phyloP scores from a whole-genome alignment of 2,888 invertebrate species.

The Druceiella hillmani region DNA sequence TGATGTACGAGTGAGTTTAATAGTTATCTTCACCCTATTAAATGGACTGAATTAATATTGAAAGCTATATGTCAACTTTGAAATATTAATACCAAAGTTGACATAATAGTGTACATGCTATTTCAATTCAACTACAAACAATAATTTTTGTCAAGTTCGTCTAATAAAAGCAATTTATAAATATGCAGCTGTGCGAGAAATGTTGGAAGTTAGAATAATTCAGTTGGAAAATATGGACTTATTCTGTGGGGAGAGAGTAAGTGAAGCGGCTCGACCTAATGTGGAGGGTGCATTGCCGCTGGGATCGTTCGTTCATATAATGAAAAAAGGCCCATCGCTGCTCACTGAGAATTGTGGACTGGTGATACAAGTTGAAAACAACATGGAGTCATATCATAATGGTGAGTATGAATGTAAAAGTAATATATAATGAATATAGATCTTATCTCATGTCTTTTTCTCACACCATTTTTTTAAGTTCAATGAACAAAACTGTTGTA shows the following conservation, averaged over 20 bases:
- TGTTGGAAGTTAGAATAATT: constrained; percentile 71
- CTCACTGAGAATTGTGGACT: constrained; percentile 80
- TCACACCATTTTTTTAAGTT: too few relatives aligned
- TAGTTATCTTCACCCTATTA: too few relatives aligned
- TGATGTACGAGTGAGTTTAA: too few relatives aligned
- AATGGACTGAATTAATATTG: too few relatives aligned
- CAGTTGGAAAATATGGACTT: constrained; percentile 72
- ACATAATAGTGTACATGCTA: too few relatives aligned
- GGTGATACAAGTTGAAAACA: constrained; percentile 74
- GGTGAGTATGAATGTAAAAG: constrained; percentile 33
- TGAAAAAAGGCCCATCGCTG: constrained; percentile 55
- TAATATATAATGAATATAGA: too few relatives aligned
- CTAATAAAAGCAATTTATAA: too few relatives aligned
- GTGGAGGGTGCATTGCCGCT: constrained; percentile 36
- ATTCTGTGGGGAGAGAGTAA: constrained; percentile 51
- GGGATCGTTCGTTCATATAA: constrained; percentile 38
- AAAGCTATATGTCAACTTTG: too few relatives aligned
- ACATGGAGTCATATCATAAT: constrained; percentile 60
- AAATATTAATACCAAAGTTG: too few relatives aligned
- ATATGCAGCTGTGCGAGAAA: constrained; percentile 41
- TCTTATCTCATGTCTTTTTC: constrained; percentile 6
- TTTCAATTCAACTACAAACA: too few relatives aligned
- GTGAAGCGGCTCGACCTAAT: constrained; percentile 11
- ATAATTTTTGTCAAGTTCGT: too few relatives aligned
- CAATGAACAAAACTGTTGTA: too few relatives aligned